phyloP scores from a whole-genome alignment of 2,888 invertebrate genomes.

The Dasysyrphus albostriatus region DNA sequence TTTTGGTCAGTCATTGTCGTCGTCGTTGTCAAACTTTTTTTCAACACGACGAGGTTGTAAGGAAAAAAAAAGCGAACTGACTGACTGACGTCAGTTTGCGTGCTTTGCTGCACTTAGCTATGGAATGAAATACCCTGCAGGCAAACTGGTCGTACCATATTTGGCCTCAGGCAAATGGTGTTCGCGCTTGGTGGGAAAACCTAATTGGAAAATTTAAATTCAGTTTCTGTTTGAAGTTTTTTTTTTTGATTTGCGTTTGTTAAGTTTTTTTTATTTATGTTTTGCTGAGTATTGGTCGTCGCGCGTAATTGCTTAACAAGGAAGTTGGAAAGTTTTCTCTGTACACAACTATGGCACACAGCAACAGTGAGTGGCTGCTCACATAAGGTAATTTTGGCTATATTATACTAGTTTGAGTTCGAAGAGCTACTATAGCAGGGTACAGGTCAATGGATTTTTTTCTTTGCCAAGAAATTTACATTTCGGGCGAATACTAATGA shows the following conservation, averaged over 20 bases:
- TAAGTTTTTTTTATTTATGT: constrained; percentile 17
- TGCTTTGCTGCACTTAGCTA: constrained; percentile 68
- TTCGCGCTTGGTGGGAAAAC: constrained; percentile 73
- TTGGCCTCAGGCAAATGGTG: constrained; percentile 67
- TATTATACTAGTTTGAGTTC: constrained; percentile 27
- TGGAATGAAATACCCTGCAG: constrained; percentile 56
- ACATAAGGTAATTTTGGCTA: constrained; percentile 37
- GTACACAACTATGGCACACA: constrained; percentile 31
- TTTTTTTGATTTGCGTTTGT: constrained; percentile 12
- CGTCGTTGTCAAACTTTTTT: constrained; percentile 43
- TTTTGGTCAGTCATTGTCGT: constrained; percentile 20
- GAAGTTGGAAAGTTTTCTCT: constrained; percentile 73
- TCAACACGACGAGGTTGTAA: background rate
- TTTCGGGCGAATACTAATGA: constrained; percentile 1
- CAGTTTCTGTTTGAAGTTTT: constrained; percentile 63
- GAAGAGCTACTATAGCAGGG: background rate
- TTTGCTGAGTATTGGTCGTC: constrained; percentile 50
- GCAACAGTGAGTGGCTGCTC: constrained; percentile 54
- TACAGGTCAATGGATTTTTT: constrained; percentile 27
- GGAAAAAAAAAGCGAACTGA: constrained; percentile 32
- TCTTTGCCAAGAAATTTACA: constrained; percentile 27
- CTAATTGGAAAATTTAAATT: constrained; percentile 75
- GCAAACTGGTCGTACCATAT: constrained; percentile 55
- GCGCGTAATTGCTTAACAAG: constrained; percentile 74
- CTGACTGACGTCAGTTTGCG: constrained; percentile 69